Base-by-base conservation (phyloP, 2,797 vertebrate species). In the Chelon auratus region DNA sequence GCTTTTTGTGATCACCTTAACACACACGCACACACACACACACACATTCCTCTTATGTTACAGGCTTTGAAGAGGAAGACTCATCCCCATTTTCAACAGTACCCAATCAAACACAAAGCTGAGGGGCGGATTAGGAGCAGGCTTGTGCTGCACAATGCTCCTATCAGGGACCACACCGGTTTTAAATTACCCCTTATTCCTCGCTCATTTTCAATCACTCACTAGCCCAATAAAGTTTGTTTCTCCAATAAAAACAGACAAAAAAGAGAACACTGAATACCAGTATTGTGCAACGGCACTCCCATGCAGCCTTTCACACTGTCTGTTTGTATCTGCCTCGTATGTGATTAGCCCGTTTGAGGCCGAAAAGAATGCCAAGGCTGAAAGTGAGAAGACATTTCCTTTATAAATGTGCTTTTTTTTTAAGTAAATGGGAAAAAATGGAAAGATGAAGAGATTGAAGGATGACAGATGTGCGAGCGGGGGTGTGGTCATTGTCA, bases 1-100 rank as follows among this genome's bases (percentile, higher is more conserved):
- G 42, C 82, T 87, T 88, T 87, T 85, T 88, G 87, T 88, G 74
- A 85, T 81, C 75, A 87, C 76, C 77, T 80, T 81, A 78, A 45
- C 43, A 50, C 68, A 61, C 59, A 67, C 75, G 58, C 59, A 63
- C 58, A 69, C 70, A 75, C 53, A 65, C 80, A 75, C 68, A 77
- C 81, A 81, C 56, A 75, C 64, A 83, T 80, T 85, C 89, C 72
- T 92, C 85, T 94, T 88, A 86, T 87, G 91, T 94, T 94, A 89
- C 93, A 68, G 68, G 83, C 90, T 92, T 93, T 93, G 91, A 93
- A 93, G 92, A 77, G 69, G 81, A 83, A 86, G 87, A 89, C 84
- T 95, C 92, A 94, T 94, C 93, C 93, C 91, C 86, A 92, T 92
- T 95, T 94, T 95, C 94, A 95, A 93, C 93, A 93, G 89, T 67